These are phyloP conservation scores for Scaptomyza polygonia DNA, from an alignment of 2,888 invertebrate genomes.

Conservation along the genomic window DNA sequence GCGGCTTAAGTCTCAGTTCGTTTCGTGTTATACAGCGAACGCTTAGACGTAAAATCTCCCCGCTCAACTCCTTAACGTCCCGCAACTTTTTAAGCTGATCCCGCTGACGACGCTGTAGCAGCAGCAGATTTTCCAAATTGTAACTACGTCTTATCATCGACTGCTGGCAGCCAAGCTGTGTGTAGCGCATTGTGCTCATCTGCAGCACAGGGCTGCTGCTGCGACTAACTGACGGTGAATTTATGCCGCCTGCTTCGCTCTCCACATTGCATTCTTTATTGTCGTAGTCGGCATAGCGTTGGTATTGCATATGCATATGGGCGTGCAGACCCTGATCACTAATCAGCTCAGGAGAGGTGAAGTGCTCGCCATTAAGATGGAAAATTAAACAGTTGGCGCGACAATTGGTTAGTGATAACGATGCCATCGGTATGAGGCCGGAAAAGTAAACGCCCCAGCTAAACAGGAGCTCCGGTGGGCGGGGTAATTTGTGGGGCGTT, in stretches of 20 bases:
- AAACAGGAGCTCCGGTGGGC: conserved; percentile 87
- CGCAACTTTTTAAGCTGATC: conserved; percentile 89
- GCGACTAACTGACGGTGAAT: conserved; percentile 80
- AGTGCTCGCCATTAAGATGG: conserved; percentile 94
- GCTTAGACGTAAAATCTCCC: conserved; percentile 85
- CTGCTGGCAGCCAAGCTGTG: conserved; percentile 84
- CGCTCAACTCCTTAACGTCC: conserved; percentile 86
- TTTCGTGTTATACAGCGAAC: conserved; percentile 78
- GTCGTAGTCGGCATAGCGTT: conserved; percentile 64
- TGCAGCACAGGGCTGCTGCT: conserved; percentile 75
- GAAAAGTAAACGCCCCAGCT: conserved; percentile 94
- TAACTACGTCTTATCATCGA: conserved; percentile 90
- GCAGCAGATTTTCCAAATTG: conserved; percentile 88
- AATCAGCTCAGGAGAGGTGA: conserved; percentile 87
- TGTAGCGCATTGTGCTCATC: conserved; percentile 82
- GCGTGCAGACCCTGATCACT: conserved; percentile 71
- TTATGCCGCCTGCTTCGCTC: conserved; percentile 64
- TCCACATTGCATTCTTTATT: conserved; percentile 34
- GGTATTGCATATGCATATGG: conserved; percentile 73
- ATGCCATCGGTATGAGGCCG: conserved; percentile 88
- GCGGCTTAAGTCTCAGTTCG: conserved; percentile 70
- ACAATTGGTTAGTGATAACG: conserved; percentile 65
- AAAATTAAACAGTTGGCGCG: conserved; percentile 88
- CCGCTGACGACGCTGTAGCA: conserved; percentile 89
- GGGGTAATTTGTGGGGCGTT: conserved; percentile 54